A percentile compares a stretch with the other conserved stretches of the same genome.
Evolutionary conservation across 2,113 vertebrate species (phyloP).

Genomic region (Trogon melanurus): DNA sequence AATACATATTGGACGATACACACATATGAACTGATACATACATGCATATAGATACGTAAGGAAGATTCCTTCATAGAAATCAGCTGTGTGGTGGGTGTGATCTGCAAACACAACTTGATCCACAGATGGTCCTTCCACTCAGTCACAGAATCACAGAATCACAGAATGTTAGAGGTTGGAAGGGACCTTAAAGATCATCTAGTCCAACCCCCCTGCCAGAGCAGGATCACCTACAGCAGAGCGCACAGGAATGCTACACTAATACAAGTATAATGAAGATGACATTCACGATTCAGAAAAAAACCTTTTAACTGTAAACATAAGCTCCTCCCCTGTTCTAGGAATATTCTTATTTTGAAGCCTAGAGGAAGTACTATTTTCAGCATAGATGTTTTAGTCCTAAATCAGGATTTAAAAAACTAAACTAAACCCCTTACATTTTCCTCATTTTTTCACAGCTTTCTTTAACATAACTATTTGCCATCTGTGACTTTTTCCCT

Average conservation of each 20-base stretch:
- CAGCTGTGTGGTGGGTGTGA: not conserved
- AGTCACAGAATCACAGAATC: no score
- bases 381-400: not conserved
- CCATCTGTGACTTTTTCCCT: not conserved
- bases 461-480: not conserved
- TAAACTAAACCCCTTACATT: not conserved
- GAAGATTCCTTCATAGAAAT: not conserved
- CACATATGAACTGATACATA: not conserved
- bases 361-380: not conserved
- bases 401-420: not conserved
- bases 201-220: no score
- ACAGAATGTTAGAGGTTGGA: no score
- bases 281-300: not conserved
- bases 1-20: not conserved
- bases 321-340: not conserved
- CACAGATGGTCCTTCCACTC: not conserved
- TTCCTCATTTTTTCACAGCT: not conserved
- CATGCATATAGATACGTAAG: no score
- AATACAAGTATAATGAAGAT: not conserved
- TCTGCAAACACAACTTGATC: not conserved
- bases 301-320: not conserved
- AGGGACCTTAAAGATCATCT: no score
- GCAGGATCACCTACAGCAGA: no score
- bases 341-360: not conserved
- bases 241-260: no score